Base-by-base conservation (phyloP, 2,888 invertebrate genomes). In the Prenolepis imparis region DNA sequence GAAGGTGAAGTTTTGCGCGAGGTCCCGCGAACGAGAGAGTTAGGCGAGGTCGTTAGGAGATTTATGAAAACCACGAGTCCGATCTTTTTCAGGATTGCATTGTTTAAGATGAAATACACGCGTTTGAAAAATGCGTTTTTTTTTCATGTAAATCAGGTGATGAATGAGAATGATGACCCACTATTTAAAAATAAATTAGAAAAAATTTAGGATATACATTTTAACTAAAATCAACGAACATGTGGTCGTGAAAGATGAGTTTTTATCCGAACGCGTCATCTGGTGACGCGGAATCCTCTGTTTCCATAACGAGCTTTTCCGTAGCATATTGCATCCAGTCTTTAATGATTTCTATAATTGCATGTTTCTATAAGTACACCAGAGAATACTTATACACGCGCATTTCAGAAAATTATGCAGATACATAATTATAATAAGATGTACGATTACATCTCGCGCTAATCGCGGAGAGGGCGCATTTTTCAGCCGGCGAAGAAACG, bases 51-150 rank as follows among this genome's bases (percentile, higher is more conserved):
- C 24, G 68, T 68, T 44, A 28, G 11, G 18, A 80, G 78, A 80
- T 70, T 80, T 70, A 80, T 36, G 78, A 80, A 82, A 82, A 55
- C 44, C 55, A 66, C 32, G 52, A 57, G 39, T 21, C 32, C 12
- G 21, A 24, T 59, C 64, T 64, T 44, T 64, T 44, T 9, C 32
- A 21, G 44, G 12, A 36, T 15, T 48, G n/a, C n/a, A n/a, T n/a
- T n/a, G n/a, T n/a, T n/a, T n/a, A n/a, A n/a, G n/a, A n/a, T n/a
- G n/a, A n/a, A n/a, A n/a, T n/a, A n/a, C n/a, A n/a, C n/a, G n/a
- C n/a, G 28, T 6, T 48, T 18, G 21, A 8, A 24, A 59, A 15
- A 57, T 15, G 11, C n/a, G 6, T 15, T 39, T 59, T 18, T 44
- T 11, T 8, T 36, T 36, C 0, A 18, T 11, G 18, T 44, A 21